Evolutionary conservation across 2,797 vertebrate species (phyloP).

Genomic region (Rhyacichthys aspro): DNA sequence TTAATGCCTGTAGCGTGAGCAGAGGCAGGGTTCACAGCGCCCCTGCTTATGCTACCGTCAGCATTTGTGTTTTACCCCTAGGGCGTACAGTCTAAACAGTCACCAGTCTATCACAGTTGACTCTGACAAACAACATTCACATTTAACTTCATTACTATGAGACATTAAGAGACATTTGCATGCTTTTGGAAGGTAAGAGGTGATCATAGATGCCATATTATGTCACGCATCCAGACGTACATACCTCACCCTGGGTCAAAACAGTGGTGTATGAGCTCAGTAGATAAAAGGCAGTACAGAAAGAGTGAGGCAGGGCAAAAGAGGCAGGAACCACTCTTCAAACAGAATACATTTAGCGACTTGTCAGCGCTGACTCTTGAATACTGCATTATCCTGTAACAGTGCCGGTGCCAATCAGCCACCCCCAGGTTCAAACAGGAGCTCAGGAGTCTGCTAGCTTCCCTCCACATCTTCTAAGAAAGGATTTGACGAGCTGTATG

Average conservation of each 20-base stretch:
- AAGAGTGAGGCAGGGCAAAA: slow-evolving; percentile 1
- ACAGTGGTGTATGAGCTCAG: slow-evolving; percentile 15
- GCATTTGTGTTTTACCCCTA: too few species aligned
- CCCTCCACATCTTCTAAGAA: slow-evolving; percentile 15
- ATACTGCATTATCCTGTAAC: slow-evolving; percentile 18
- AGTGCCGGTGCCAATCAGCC: slow-evolving; percentile 40
- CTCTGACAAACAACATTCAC: too few species aligned
- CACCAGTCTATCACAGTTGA: too few species aligned
- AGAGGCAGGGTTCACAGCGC: too few species aligned
- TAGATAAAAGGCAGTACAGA: slow-evolving; percentile 20
- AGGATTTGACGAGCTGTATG: slow-evolving; percentile 32
- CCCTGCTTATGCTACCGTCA: too few species aligned
- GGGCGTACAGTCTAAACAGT: too few species aligned
- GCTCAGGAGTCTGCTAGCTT: slow-evolving; percentile 29
- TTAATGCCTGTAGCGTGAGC: too few species aligned
- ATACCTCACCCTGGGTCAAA: slow-evolving; percentile 2
- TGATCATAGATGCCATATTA: too few species aligned
- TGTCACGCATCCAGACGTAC: too few species aligned
- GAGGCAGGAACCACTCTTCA: slow-evolving; percentile 17
- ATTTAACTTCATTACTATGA: too few species aligned
- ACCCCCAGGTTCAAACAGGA: slow-evolving; percentile 35
- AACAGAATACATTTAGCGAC: slow-evolving; percentile 31
- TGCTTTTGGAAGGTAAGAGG: too few species aligned
- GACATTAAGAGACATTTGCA: too few species aligned
- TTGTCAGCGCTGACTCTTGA: slow-evolving; percentile 11